Evolutionary conservation across 2,888 invertebrate species (phyloP).

Genomic region (Drosophila anceps): DNA sequence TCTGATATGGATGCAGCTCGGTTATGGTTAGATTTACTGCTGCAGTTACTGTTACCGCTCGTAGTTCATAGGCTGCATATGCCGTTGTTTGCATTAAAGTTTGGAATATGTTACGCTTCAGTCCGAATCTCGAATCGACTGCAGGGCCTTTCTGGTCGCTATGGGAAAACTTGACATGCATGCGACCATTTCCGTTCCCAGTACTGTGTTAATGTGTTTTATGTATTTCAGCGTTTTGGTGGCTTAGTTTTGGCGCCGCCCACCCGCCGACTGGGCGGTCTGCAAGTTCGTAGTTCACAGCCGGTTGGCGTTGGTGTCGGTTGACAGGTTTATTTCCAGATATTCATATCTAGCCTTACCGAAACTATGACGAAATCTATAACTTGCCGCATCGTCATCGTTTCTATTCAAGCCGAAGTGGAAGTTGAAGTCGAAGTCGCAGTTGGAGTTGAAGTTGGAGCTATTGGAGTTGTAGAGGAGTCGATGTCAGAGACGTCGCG

Average conservation of each 20-base stretch:
- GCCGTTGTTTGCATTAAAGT: slow-evolving; percentile 61
- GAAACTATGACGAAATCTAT: slow-evolving; percentile 82
- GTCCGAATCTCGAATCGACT: slow-evolving; percentile 51
- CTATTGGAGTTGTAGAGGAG: slow-evolving; percentile 29
- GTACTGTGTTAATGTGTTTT: slow-evolving; percentile 81
- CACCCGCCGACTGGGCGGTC: slow-evolving; percentile 67
- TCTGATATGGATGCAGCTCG: slow-evolving; percentile 53
- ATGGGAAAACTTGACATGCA: slow-evolving; percentile 67
- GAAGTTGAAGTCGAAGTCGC: slow-evolving; percentile 25
- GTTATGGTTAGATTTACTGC: slow-evolving; percentile 29
- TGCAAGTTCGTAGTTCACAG: slow-evolving; percentile 70
- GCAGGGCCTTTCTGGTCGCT: slow-evolving; percentile 54
- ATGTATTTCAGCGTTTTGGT: slow-evolving; percentile 77
- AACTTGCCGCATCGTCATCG: slow-evolving; percentile 71
- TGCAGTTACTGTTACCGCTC: slow-evolving; percentile 33
- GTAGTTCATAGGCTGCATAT: slow-evolving; percentile 37
- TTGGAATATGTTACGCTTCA: slow-evolving; percentile 67
- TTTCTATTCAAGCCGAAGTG: slow-evolving; percentile 14
- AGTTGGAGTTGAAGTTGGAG: slow-evolving; percentile 33
- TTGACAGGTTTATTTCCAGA: slow-evolving; percentile 81
- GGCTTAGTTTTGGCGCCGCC: slow-evolving; percentile 77
- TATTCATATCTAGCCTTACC: slow-evolving; percentile 59
- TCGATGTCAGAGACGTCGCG: slow-evolving; percentile 33
- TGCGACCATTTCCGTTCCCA: slow-evolving; percentile 75
- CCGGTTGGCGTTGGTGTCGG: slow-evolving; percentile 69